A percentile compares a stretch with the other conserved stretches of the same genome.
Conservation (phyloP, 2,113 vertebrate species). For the Saguinus midas region DNA sequence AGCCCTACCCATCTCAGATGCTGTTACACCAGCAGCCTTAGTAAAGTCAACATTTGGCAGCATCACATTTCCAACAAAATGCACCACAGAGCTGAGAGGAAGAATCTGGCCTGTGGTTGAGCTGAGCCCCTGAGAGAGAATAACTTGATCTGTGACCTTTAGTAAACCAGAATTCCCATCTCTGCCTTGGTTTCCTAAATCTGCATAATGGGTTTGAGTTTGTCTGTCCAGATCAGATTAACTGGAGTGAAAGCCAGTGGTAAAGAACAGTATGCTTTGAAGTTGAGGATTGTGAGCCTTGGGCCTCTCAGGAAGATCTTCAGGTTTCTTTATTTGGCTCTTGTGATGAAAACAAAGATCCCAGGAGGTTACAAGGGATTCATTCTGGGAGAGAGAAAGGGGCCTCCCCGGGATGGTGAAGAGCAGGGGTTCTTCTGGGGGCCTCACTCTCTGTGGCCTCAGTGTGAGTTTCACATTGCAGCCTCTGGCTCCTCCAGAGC, state of each 20-base stretch:
- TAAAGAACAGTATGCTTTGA: background rate
- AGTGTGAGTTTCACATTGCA: rapidly evolving
- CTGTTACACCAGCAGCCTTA: background rate
- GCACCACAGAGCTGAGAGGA: background rate
- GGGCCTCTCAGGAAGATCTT: background rate
- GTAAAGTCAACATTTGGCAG: background rate
- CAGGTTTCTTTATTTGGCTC: background rate
- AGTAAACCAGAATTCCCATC: conserved; percentile 27
- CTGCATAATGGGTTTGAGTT: conserved; percentile 29
- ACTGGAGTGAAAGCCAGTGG: background rate
- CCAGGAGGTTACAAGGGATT: background rate
- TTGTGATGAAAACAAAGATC: background rate
- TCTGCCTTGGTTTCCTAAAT: conserved; percentile 32
- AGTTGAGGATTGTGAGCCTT: background rate
- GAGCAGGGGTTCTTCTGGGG: background rate
- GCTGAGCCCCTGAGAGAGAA: background rate
- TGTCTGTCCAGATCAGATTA: background rate
- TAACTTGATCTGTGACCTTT: conserved; percentile 43
- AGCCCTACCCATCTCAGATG: background rate
- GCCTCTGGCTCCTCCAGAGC: background rate
- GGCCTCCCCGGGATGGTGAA: too few species aligned
- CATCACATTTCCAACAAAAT: conserved; percentile 15
- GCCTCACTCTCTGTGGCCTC: background rate
- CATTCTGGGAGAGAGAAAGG: background rate
- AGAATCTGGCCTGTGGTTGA: conserved; percentile 4